Conservation (phyloP, 1,140 invertebrate species). For the Orchestia grillus region DNA sequence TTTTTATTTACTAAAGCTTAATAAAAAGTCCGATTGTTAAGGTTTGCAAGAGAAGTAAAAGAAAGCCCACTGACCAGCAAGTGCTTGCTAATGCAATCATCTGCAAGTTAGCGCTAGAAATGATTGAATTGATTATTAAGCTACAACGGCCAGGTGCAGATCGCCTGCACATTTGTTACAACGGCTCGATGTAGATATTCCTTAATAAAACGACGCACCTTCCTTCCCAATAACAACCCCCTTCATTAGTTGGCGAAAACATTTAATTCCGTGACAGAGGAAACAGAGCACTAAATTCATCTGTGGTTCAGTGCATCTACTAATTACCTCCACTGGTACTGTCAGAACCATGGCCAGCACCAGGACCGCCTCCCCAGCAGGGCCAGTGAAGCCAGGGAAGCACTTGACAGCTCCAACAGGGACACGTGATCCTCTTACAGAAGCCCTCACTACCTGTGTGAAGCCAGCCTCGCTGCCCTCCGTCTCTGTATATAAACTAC, state of each 20-base stretch:
- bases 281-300: background rate
- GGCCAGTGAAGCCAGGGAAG: background rate
- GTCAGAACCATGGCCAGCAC: background rate
- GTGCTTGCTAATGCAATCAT: background rate
- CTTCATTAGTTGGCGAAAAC: background rate
- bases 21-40: background rate
- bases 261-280: background rate
- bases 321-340: background rate
- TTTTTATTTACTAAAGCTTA: background rate
- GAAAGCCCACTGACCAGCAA: background rate
- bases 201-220: background rate
- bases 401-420: background rate
- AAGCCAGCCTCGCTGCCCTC: background rate
- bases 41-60: background rate
- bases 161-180: background rate
- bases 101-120: background rate
- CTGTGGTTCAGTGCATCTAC: background rate
- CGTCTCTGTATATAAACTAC: background rate
- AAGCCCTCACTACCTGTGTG: background rate
- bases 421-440: slow-evolving; percentile 21
- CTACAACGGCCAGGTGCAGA: background rate
- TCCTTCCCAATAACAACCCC: background rate
- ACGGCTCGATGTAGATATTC: background rate
- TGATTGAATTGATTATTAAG: background rate
- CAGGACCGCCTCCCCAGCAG: background rate